These are phyloP conservation scores for Caenorhabditis zanzibari DNA, from an alignment of 2,888 invertebrate genomes.

Conservation along the genomic window DNA sequence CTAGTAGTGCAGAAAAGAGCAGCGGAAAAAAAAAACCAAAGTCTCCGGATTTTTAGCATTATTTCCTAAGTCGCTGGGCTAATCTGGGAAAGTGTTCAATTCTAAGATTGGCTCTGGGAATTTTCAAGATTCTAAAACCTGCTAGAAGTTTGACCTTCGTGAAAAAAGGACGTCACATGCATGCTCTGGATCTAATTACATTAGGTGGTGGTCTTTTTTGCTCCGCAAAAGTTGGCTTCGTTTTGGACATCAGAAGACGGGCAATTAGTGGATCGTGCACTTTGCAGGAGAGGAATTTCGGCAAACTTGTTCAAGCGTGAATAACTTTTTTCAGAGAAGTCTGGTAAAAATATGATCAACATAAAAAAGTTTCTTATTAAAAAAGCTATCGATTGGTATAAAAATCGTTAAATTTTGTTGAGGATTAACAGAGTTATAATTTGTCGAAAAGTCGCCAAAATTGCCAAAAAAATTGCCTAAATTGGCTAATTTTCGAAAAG, in stretches of 20 bases:
- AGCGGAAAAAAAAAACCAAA: not conserved
- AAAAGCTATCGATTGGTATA: too few species aligned
- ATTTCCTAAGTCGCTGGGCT: not conserved
- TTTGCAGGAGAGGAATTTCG: not conserved
- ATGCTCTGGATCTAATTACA: slow-evolving; percentile 26
- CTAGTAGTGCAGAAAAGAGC: slow-evolving; percentile 34
- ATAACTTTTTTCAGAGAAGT: too few species aligned
- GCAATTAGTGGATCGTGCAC: slow-evolving; percentile 5
- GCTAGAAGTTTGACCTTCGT: slow-evolving; percentile 10
- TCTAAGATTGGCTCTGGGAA: too few species aligned
- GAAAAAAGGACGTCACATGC: not conserved
- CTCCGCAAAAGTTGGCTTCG: not conserved
- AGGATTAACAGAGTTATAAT: too few species aligned
- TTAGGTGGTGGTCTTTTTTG: slow-evolving; percentile 3
- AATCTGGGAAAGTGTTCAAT: slow-evolving; percentile 9
- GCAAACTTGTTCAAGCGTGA: too few species aligned
- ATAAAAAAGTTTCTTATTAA: too few species aligned
- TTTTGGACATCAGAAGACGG: not conserved
- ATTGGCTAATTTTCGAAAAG: too few species aligned
- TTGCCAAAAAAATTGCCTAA: too few species aligned
- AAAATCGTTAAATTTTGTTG: too few species aligned
- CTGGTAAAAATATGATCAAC: too few species aligned
- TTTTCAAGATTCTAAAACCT: too few species aligned
- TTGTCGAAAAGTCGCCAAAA: too few species aligned
- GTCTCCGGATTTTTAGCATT: not conserved